Conservation (phyloP, 2,113 vertebrate species). For the Theristicus caerulescens region DNA sequence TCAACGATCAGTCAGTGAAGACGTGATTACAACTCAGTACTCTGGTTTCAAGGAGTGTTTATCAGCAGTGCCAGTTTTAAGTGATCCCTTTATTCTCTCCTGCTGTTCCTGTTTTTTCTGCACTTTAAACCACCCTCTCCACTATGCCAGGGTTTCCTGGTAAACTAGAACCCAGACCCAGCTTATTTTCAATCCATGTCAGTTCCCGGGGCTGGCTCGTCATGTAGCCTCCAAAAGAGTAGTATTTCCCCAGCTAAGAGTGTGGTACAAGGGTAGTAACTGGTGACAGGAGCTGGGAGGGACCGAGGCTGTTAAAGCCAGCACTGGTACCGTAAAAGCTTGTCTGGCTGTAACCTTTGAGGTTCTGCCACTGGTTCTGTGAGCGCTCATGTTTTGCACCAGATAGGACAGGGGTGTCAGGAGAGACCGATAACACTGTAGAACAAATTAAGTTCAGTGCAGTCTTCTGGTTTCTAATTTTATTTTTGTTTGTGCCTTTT, state of each 20-base stretch:
- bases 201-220: not conserved
- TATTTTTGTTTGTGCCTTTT: no score
- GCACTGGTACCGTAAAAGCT: not conserved
- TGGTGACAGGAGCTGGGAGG: not conserved
- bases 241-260: not conserved
- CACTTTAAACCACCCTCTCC: not conserved
- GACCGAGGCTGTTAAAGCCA: no score
- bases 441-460: not conserved
- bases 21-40: not conserved
- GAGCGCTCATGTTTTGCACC: accelerated
- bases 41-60: not conserved
- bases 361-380: not conserved
- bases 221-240: not conserved
- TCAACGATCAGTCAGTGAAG: not conserved
- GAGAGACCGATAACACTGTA: not conserved
- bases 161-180: not conserved
- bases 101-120: not conserved
- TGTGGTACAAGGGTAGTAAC: not conserved
- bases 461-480: not conserved
- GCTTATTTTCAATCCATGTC: accelerated
- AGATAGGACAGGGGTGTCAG: not conserved
- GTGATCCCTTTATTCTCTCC: not conserved
- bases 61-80: not conserved
- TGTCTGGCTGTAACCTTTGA: not conserved
- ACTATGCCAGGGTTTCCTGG: not conserved